phyloP scores from a whole-genome alignment of 2,113 vertebrate genomes.

The Cinclus mexicanus region DNA sequence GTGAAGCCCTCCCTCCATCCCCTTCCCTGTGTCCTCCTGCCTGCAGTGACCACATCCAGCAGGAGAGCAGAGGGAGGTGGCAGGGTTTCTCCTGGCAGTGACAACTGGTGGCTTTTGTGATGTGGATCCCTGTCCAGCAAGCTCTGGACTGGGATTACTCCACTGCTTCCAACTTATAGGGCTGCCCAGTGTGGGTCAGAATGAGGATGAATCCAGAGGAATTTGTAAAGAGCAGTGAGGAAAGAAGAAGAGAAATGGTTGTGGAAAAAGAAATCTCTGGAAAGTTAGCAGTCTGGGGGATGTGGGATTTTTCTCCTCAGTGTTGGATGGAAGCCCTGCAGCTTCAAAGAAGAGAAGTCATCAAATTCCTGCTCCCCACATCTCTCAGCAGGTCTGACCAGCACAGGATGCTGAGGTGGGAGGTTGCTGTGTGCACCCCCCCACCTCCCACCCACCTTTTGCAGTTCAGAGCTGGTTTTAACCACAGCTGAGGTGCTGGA shows the following conservation, averaged over 20 bases:
- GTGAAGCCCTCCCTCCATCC: background rate
- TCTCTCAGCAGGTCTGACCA: background rate
- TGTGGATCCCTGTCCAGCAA: background rate
- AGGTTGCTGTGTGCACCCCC: background rate
- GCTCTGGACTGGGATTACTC: background rate
- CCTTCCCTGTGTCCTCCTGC: background rate
- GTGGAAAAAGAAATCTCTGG: background rate
- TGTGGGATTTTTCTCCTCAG: background rate
- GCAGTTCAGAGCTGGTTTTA: background rate
- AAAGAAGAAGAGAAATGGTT: background rate
- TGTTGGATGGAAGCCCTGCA: background rate
- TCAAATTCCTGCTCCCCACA: background rate
- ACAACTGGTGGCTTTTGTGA: background rate
- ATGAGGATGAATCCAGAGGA: background rate
- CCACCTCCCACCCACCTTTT: background rate
- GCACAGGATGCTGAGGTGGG: constrained; percentile 3
- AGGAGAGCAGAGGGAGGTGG: background rate
- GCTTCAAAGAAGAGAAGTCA: background rate
- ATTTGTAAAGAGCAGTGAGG: background rate
- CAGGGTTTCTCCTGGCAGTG: background rate
- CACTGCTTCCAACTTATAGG: background rate
- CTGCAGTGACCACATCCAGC: background rate
- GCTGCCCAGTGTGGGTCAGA: background rate
- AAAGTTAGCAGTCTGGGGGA: background rate
- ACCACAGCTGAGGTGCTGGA: background rate